These are phyloP conservation scores for Calliphora vicina DNA, from an alignment of 1,140 invertebrate genomes.

Conservation along the genomic window DNA sequence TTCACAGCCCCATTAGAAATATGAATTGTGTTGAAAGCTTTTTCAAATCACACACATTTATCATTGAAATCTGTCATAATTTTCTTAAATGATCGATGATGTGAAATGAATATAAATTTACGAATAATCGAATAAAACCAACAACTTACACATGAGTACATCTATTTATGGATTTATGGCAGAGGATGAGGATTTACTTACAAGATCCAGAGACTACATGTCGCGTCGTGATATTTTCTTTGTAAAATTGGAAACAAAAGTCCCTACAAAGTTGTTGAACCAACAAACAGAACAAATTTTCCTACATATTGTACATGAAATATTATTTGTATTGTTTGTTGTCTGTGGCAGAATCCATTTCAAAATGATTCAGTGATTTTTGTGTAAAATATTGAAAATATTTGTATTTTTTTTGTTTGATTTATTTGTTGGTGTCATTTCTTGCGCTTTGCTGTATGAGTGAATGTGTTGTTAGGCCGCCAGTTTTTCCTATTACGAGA, in stretches of 20 bases:
- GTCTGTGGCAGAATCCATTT: not conserved
- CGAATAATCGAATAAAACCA: not conserved
- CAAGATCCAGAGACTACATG: not conserved
- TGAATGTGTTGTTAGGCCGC: too few relatives aligned
- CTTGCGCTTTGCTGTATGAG: not conserved
- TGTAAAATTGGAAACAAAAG: not conserved
- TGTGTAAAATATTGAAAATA: not conserved
- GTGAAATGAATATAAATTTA: conserved; percentile 14
- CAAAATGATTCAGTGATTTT: not conserved
- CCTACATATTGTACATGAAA: not conserved
- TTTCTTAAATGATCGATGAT: conserved; percentile 31
- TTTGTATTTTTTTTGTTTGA: too few relatives aligned
- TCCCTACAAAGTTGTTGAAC: not conserved
- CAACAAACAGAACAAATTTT: not conserved
- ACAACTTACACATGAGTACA: not conserved
- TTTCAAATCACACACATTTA: conserved; percentile 23
- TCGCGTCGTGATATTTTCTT: not conserved
- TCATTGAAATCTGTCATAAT: conserved; percentile 28
- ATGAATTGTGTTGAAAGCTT: conserved; percentile 15
- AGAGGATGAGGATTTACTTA: conserved; percentile 3
- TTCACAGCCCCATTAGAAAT: not conserved
- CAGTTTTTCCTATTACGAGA: too few relatives aligned
- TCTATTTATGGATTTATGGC: not conserved
- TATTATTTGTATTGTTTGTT: not conserved
- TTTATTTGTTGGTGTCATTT: conserved; percentile 8